These are phyloP conservation scores for Anarsia innoxiella DNA, from an alignment of 2,888 invertebrate species.

Conservation along the genomic window DNA sequence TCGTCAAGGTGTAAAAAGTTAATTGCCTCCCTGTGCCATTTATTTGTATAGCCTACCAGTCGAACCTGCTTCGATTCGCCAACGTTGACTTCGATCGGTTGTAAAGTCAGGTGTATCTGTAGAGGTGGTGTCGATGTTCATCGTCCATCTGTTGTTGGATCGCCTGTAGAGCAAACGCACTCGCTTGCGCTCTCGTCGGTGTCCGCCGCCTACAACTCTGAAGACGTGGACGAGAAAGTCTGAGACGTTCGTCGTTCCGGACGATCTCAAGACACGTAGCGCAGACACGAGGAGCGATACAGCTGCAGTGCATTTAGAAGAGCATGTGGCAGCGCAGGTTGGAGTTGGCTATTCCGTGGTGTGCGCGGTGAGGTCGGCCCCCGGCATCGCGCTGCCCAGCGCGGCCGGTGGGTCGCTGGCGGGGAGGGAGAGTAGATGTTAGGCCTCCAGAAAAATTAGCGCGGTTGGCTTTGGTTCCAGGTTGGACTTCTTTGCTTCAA, in stretches of 20 bases:
- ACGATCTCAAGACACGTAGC: background rate
- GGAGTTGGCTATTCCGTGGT: conserved; percentile 75
- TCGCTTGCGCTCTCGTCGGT: conserved; percentile 3
- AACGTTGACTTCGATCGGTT: conserved; percentile 43
- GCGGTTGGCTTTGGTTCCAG: conserved; percentile 94
- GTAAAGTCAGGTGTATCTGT: conserved; percentile 39
- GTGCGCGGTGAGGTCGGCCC: conserved; percentile 78
- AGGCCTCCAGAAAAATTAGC: conserved; percentile 92
- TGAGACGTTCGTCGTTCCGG: background rate
- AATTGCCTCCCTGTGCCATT: conserved; percentile 71
- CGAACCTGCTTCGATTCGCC: conserved; percentile 48
- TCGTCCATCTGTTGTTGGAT: conserved; percentile 28
- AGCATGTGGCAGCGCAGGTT: conserved; percentile 76
- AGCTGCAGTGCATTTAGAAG: conserved; percentile 45
- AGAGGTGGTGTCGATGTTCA: conserved; percentile 31
- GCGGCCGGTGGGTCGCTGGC: conserved; percentile 84
- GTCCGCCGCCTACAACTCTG: background rate
- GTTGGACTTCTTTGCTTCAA: conserved; percentile 94
- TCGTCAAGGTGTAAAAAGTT: conserved; percentile 37
- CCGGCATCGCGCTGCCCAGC: conserved; percentile 76
- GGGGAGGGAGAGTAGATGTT: conserved; percentile 93
- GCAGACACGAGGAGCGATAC: conserved; percentile 5
- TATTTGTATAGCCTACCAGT: conserved; percentile 52
- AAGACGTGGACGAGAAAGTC: too few relatives aligned
- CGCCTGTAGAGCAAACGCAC: conserved; percentile 42